Evolutionary conservation across 2,888 invertebrate genomes (phyloP).

Genomic region (Eugnorisma glareosa): DNA sequence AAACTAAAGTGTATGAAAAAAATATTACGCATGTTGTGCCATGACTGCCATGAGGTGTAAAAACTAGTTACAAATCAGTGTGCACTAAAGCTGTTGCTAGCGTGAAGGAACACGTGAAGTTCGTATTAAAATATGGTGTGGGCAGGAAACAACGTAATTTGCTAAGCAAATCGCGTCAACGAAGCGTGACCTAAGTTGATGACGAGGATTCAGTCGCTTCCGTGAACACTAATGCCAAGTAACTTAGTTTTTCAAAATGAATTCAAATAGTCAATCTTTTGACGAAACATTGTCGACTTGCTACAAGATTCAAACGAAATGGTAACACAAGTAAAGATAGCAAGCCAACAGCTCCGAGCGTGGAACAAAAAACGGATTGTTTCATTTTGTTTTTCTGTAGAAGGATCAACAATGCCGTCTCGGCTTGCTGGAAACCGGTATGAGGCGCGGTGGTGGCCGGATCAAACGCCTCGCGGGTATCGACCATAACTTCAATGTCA

Average conservation of each 20-base stretch:
- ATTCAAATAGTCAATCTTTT: slow-evolving; percentile 46
- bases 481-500: slow-evolving; percentile 82
- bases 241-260: slow-evolving; percentile 62
- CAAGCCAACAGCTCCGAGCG: slow-evolving; percentile 68
- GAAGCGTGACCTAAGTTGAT: slow-evolving; percentile 80
- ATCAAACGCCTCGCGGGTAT: slow-evolving; percentile 81
- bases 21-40: background rate
- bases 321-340: slow-evolving; percentile 73
- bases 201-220: slow-evolving; percentile 77
- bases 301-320: slow-evolving; percentile 54
- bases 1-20: background rate
- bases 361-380: slow-evolving; percentile 82
- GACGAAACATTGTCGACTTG: slow-evolving; percentile 25
- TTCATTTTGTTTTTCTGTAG: slow-evolving; percentile 87
- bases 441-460: slow-evolving; percentile 79
- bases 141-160: slow-evolving; percentile 80
- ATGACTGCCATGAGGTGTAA: slow-evolving; percentile 2
- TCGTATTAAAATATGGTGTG: slow-evolving; percentile 63
- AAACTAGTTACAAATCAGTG: slow-evolving; percentile 40
- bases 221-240: slow-evolving; percentile 73
- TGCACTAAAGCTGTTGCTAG: slow-evolving; percentile 52
- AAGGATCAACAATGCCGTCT: slow-evolving; percentile 87
- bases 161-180: slow-evolving; percentile 83
- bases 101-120: slow-evolving; percentile 64
- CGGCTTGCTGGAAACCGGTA: slow-evolving; percentile 87